Evolutionary conservation across 2,888 invertebrate genomes (phyloP), one percentile per base, ranked within the genome.

Genomic region (Ephialtes manifestator): DNA sequence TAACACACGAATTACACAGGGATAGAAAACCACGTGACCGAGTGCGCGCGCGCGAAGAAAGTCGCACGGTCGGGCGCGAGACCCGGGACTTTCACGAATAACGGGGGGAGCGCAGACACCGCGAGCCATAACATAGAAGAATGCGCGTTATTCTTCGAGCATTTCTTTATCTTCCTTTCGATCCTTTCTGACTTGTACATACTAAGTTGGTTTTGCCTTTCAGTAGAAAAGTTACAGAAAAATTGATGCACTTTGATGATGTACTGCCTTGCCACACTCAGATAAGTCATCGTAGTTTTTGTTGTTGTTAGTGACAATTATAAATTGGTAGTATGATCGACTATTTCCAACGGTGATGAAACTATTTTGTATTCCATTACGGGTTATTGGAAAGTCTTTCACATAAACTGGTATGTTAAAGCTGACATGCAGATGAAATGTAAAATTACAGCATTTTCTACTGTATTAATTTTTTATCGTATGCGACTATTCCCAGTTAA

Each of bases 61-160:
- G 53, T 81, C 72, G 78, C 63, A 76, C 86, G 86, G 67, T 78
- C 84, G 77, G 63, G 74, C 65, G 76, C 65, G 81, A 71, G 70
- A 74, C 76, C 75, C 84, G 83, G 76, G 88, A 87, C 88, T 87
- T 88, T 88, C 87, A 88, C 81, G 79, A 76, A 68, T 72, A 76
- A 53, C 77, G 74, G 28, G 53, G 28, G 63, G 24, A 28, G 55
- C 4, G 10, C 65, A 63, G 79, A 72, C 46, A 76, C 74, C 24
- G 24, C 83, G 83, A 77, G 67, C 75, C 51, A 51, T 18, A 82
- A 76, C 82, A 39, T 68, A 58, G 58, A 7, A 58, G 55, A 68
- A 70, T 67, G 58, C 83, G 58, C 78, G 60, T 43, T 63, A 68
- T 81, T 74, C 74, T 60, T 58, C 68, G 35, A 39, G 35, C 35